These are phyloP conservation scores for Trichacis sp. DNA, from an alignment of 2,888 invertebrate genomes.

Conservation along the genomic window DNA sequence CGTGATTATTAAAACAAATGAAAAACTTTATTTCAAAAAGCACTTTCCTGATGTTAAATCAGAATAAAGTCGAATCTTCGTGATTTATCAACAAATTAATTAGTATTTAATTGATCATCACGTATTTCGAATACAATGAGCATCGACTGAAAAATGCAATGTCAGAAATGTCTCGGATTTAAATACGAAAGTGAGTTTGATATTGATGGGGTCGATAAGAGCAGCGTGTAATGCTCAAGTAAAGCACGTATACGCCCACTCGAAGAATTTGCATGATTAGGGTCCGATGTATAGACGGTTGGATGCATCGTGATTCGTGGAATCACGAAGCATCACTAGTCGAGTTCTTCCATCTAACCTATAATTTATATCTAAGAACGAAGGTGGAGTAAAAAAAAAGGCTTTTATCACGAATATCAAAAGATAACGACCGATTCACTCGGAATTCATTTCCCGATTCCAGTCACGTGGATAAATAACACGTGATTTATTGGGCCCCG, in stretches of 20 bases:
- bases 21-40: too few relatives aligned
- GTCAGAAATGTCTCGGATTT: too few relatives aligned
- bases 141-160: too few relatives aligned
- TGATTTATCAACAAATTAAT: too few relatives aligned
- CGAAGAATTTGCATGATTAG: constrained; percentile 39
- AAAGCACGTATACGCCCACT: constrained; percentile 33
- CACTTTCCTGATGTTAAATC: too few relatives aligned
- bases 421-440: neutral
- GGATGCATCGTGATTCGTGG: constrained; percentile 8
- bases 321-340: neutral
- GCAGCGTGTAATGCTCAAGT: constrained; percentile 27
- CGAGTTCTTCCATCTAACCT: neutral
- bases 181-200: constrained; percentile 15
- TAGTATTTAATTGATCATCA: too few relatives aligned
- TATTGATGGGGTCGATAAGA: constrained; percentile 38
- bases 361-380: too few relatives aligned
- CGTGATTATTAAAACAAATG: too few relatives aligned
- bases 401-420: neutral
- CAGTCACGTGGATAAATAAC: too few relatives aligned
- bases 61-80: too few relatives aligned
- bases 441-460: constrained; percentile 1
- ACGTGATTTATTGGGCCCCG: too few relatives aligned
- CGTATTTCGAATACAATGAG: neutral
- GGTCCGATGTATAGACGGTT: constrained; percentile 23
- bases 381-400: too few relatives aligned